Conservation (phyloP, 2,888 invertebrate species). For the Oxytorus armatus region DNA sequence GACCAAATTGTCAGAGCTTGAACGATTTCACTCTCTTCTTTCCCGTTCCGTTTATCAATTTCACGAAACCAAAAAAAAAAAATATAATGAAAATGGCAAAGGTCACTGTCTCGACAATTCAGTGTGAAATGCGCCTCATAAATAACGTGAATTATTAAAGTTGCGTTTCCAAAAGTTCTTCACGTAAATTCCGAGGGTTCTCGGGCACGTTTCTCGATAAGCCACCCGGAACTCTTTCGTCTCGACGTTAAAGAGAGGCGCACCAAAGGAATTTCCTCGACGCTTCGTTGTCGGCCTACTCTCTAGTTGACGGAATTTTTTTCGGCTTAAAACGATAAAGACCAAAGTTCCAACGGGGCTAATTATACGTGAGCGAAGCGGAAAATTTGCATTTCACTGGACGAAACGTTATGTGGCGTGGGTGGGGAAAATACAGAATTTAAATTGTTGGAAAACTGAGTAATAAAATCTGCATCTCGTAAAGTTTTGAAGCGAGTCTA, state of each 20-base stretch:
- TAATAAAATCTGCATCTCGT: conserved; percentile 47
- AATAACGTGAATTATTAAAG: conserved; percentile 23
- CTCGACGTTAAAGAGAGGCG: conserved; percentile 35
- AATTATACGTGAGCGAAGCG: conserved; percentile 45
- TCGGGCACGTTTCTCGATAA: conserved; percentile 42
- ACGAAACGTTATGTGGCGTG: conserved; percentile 2
- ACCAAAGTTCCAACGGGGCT: conserved; percentile 40
- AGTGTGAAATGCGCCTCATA: neutral
- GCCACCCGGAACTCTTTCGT: conserved; percentile 14
- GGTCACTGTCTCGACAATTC: neutral
- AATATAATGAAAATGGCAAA: neutral
- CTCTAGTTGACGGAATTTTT: conserved; percentile 10
- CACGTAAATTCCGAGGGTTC: conserved; percentile 40
- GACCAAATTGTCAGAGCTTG: too few species aligned
- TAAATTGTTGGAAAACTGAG: conserved; percentile 14
- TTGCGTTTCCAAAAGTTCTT: conserved; percentile 27
- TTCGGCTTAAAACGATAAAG: conserved; percentile 50
- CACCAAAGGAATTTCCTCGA: conserved; percentile 14
- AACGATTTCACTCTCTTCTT: too few species aligned
- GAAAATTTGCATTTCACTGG: conserved; percentile 43
- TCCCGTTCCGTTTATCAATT: too few species aligned
- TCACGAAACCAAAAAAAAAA: too few species aligned
- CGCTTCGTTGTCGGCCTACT: conserved; percentile 3
- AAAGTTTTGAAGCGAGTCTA: conserved; percentile 44
- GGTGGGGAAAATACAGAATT: neutral